Evolutionary conservation across 2,797 vertebrate genomes (phyloP).

Genomic region (Rhynchonycteris naso): DNA sequence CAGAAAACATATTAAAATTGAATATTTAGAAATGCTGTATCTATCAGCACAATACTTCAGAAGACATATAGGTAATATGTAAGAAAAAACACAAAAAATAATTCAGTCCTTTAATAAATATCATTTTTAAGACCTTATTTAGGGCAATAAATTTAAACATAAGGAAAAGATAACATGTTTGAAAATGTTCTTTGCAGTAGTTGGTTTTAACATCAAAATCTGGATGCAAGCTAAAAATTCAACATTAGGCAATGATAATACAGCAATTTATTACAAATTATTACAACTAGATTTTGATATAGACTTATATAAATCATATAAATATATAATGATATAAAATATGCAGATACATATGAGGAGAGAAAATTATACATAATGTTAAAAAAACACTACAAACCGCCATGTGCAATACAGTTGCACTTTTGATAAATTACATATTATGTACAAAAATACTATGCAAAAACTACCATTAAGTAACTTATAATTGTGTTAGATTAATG

Average conservation of each 20-base stretch:
- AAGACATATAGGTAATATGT: not conserved
- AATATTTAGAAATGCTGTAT: not conserved
- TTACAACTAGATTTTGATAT: conserved; percentile 7
- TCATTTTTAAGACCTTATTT: not conserved
- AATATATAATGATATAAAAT: no score
- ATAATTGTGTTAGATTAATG: not conserved
- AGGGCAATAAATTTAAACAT: not conserved
- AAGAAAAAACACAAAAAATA: not conserved
- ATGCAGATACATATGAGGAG: not conserved
- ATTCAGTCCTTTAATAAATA: not conserved
- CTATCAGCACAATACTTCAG: not conserved
- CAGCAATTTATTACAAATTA: conserved; percentile 19
- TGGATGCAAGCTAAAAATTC: conserved; percentile 21
- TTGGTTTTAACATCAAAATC: not conserved
- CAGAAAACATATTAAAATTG: not conserved
- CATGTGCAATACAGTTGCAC: not conserved
- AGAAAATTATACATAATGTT: not conserved
- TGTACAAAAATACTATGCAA: not conserved
- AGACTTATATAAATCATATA: no score
- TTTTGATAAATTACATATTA: not conserved
- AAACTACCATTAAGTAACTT: not conserved
- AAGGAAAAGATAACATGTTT: not conserved
- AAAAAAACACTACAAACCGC: not conserved
- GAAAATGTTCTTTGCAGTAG: not conserved
- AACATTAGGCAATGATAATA: not conserved